Conservation (phyloP, 2,113 vertebrate species). For the Benitochromis conjunctus region DNA sequence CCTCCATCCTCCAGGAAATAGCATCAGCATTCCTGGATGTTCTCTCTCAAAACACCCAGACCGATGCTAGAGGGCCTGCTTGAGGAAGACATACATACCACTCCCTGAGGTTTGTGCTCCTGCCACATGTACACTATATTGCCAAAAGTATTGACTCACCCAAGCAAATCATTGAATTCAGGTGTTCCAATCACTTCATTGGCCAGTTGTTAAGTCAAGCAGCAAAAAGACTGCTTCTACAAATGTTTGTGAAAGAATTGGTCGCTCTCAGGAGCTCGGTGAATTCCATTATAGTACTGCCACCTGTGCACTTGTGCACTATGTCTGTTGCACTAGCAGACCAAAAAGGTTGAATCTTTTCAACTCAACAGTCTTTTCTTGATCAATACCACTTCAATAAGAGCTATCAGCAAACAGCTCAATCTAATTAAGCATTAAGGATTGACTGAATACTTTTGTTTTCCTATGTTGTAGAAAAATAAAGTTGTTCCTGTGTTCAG, state of each 20-base stretch:
- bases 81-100: neutral
- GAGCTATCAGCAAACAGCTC: neutral
- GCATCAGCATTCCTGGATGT: neutral
- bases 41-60: neutral
- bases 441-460: too few species aligned
- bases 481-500: neutral
- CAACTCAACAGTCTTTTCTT: neutral
- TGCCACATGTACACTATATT: neutral
- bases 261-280: neutral
- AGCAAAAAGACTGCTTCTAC: neutral
- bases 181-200: neutral
- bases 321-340: neutral
- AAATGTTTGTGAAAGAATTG: too few species aligned
- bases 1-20: neutral
- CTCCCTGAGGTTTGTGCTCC: neutral
- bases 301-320: neutral
- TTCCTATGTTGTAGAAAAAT: too few species aligned
- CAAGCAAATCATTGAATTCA: neutral
- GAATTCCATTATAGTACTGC: neutral
- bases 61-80: neutral
- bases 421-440: neutral
- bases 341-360: conserved; percentile 20
- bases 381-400: conserved; percentile 29
- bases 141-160: neutral
- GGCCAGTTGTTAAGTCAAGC: neutral